Base-by-base conservation (phyloP, 2,113 vertebrate genomes). In the Etia nguti region DNA sequence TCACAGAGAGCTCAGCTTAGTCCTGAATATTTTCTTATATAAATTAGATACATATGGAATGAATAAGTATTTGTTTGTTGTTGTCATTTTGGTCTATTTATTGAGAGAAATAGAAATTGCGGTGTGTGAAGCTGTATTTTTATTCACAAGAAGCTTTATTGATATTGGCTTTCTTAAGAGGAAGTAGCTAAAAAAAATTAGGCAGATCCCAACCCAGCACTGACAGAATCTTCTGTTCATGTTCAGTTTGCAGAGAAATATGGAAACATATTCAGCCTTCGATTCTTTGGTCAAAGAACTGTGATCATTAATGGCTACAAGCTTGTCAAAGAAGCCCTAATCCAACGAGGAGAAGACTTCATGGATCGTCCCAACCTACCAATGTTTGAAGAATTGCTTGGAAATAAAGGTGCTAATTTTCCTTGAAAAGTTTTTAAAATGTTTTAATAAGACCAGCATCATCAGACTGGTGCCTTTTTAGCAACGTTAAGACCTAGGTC, bases 311-410 rank as follows among this genome's bases (percentile, higher is more conserved):
- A 41, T 20, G 96, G 97, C 10, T 88, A 97, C 16, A 89, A 90
- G 34, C 31, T 96, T 65, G 50, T 97, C 43, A 97, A 93, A 85
- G 97, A 98, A 91, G 95, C 89, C 8, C 96, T 97, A 26, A 34
- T 96, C 13, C 82, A 96, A 38, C 95, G 89, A 65, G 96, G 94
- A 3, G 94, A 97, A 2, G 88, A 95, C 85, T 96, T 97, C 26
- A 0, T 87, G 0, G 95, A 92, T 24, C 96, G 97, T 0, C 97
- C 96, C 0, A 0, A 1, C 0, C 0, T 93, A 1, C 96, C 96
- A 10, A 0, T 96, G 0, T 36, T 94, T 87, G 12, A 85, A 2
- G 83, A 54, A 2, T 0, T 91, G 2, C 0, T 85, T 36, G 90
- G 87, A 36, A 85, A 86, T 16, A 84, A 86, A 87, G 97, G 97